Base-by-base conservation (phyloP, 2,113 vertebrate species). In the Saguinus imperator region DNA sequence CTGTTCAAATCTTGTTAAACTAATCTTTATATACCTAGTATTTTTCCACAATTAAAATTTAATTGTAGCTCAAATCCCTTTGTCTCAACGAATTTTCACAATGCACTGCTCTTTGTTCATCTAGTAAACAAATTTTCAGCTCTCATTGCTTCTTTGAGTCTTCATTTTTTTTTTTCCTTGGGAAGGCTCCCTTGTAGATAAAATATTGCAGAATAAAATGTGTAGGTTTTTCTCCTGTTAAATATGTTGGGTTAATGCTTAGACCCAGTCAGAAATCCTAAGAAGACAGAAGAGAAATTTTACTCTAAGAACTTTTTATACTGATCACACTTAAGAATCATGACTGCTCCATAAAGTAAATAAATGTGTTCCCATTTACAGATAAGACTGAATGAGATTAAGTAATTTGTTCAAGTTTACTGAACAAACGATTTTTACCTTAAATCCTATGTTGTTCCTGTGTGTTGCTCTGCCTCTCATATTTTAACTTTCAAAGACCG, bases 401-500 rank as follows among this genome's bases (percentile, higher is more conserved):
- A 81, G 40, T 57, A 70, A 73, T 13, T 58, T 57, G 25, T 45
- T 61, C 11, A 64, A 93, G 10, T 3, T 88, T 73, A 72, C 50
- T 83, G 45, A 14, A 40, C 8, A 84, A n/a, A 14, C 2, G 37
- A 5, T 55, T 64, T 88, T 85, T 45, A 81, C 37, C 94, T 72
- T n/a, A 85, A 77, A 45, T 52, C 18, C 20, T 45, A 6, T 64
- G 11, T 32, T 85, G 12, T 81, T 77, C 43, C 58, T 27, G 6
- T 70, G n/a, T n/a, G 10, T 85, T n/a, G 3, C 2, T 35, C 25
- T 75, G 35, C 4, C 25, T 86, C 23, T 79, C 48, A 13, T n/a
- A 89, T 82, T 94, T 95, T 94, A 85, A 76, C 14, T 40, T 89
- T 72, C 77, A 85, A 91, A 88, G 55, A 5, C 27, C 14, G 77